phyloP scores from a whole-genome alignment of 2,797 vertebrate genomes.

The Caiman crocodilus region DNA sequence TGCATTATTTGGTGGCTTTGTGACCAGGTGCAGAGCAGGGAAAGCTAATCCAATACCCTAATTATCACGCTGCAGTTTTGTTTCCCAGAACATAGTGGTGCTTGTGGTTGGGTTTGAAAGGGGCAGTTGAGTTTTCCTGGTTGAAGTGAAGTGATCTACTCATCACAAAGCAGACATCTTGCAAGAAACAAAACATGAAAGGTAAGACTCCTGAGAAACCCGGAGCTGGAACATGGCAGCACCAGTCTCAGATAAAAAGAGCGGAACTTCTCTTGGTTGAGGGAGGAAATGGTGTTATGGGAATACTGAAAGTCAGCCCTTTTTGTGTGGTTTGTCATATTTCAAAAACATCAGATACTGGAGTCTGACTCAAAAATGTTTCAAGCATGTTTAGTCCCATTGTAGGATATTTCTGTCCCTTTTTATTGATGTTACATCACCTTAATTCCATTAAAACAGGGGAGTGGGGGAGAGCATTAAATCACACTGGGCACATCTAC shows the following conservation, averaged over 20 bases:
- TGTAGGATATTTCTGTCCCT: accelerated
- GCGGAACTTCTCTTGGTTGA: background rate
- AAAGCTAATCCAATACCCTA: conserved; percentile 50
- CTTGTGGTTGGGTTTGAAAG: background rate
- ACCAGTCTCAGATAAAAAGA: accelerated
- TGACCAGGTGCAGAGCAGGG: conserved; percentile 69
- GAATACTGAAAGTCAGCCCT: background rate
- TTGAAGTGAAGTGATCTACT: background rate
- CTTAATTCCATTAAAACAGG: background rate
- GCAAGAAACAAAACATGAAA: background rate
- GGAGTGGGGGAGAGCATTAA: background rate
- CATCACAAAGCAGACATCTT: background rate
- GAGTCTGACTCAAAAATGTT: accelerated
- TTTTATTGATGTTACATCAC: accelerated
- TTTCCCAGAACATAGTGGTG: conserved; percentile 6
- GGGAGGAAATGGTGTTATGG: accelerated
- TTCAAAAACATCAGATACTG: accelerated
- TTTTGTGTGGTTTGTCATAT: background rate
- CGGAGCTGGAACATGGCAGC: background rate
- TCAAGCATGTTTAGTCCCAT: background rate
- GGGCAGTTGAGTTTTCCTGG: background rate
- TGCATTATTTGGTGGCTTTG: conserved; percentile 71
- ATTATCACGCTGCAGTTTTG: conserved; percentile 45
- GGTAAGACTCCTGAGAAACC: background rate
- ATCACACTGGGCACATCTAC: too few species aligned